Base-by-base conservation (phyloP, 2,113 vertebrate species). In the Gambusia holbrooki region DNA sequence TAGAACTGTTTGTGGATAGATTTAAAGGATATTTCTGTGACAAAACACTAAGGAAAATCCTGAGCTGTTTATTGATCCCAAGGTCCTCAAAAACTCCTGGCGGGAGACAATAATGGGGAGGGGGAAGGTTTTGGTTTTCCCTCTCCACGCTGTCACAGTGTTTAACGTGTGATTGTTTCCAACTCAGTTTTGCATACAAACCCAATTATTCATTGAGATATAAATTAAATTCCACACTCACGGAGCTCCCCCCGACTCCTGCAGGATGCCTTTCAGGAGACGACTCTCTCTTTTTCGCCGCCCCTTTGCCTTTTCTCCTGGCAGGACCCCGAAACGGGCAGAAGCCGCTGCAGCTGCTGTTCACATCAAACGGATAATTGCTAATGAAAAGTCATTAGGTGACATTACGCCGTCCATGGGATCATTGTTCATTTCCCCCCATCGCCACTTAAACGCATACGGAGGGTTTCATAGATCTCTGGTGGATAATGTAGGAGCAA, bases 351-450 rank as follows among this genome's bases (percentile, higher is more conserved):
- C 97, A 99, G 97, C 97, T 99, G 97, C 97, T 97, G 96, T 96
- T 97, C 97, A 98, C 96, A 97, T 95, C 95, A 96, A 97, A 94
- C 96, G 98, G 96, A 98, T 99, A 98, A 99, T 98, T 99, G 97
- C 96, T 96, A 95, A 96, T 97, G 97, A 97, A 97, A 99, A 98
- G 97, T 98, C 97, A 97, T 96, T 97, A 96, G 96, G 94, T 96
- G 96, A 96, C 96, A 97, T 97, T 97, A 97, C 96, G 97, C 96
- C 96, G 96, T 97, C 96, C 96, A 92, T 95, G 92, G 95, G 95
- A 97, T 98, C 97, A 98, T 99, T 99, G 97, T 98, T 98, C 97
- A 97, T 96, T 96, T 87, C 90, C 94, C 96, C 92, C 95, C 95
- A 95, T 96, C 94, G 95, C 96, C 96, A 97, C 96, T 96, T 96